Evolutionary conservation across 2,113 vertebrate genomes (phyloP).

Genomic region (Hippocampus barbouri): DNA sequence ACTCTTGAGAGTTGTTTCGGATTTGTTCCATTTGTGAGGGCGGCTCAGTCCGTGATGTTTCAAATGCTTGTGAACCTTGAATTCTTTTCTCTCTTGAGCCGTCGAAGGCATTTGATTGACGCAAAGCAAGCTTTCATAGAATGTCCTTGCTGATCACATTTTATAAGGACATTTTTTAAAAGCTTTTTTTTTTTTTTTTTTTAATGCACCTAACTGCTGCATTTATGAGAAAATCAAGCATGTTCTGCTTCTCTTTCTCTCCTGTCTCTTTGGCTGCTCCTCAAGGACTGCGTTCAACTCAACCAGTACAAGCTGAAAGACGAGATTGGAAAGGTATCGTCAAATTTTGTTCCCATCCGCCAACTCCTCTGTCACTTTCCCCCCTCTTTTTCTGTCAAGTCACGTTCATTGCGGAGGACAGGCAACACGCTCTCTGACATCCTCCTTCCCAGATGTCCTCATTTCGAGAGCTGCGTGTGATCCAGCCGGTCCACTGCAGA

Average conservation of each 20-base stretch:
- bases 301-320: conserved; percentile 98
- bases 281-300: conserved; percentile 93
- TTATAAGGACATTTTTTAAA: background rate
- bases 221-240: conserved; percentile 6
- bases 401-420: conserved; percentile 41
- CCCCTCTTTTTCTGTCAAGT: conserved; percentile 40
- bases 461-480: conserved; percentile 60
- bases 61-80: background rate
- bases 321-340: conserved; percentile 93
- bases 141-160: background rate
- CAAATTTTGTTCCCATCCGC: conserved; percentile 52
- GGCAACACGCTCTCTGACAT: conserved; percentile 41
- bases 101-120: background rate
- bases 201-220: background rate
- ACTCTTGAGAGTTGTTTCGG: background rate
- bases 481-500: conserved; percentile 53
- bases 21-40: background rate
- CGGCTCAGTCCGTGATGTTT: background rate
- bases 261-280: conserved; percentile 9
- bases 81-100: background rate
- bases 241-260: background rate
- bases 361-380: conserved; percentile 29
- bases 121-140: background rate
- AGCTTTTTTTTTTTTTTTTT: background rate
- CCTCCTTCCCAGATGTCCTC: conserved; percentile 57